Base-by-base conservation (phyloP, 2,113 vertebrate species). In the Henicopernis longicauda region DNA sequence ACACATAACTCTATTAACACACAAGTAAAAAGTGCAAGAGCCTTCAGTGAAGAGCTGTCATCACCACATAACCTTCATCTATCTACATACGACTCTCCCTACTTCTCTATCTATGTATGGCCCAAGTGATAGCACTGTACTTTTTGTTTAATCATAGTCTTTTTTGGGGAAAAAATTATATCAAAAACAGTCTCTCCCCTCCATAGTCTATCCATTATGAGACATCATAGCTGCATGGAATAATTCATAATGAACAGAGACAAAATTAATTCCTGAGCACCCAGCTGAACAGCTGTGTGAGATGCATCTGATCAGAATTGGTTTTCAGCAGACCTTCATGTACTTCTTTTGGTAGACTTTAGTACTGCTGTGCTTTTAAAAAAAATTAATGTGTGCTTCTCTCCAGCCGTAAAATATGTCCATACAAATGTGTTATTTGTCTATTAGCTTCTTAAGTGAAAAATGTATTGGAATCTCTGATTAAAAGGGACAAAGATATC, bases 401-500 rank as follows among this genome's bases (percentile, higher is more conserved):
- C 44, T 93, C 49, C 42, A 57, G 54, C 59, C 34, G 4, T 92
- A 86, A 93, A 89, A 93, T 83, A 82, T 23, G n/a, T 20, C 80
- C 49, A 12, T 76, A 89, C 61, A 82, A 80, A 91, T 44, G 72
- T 78, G 81, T 84, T 80, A 73, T 31, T 76, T 91, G 32, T 86
- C 84, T 84, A 21, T 84, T 92, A 86, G 71, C 79, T 86, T 82
- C 57, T 58, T 82, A 82, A 92, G 79, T 91, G 85, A 94, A 88
- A 93, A 96, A 83, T 36, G 38, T 14, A 74, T 74, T 70, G 42
- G 45, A 55, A 70, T 31, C 78, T 45, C 44, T 70, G 88, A 95
- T 96, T 94, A 93, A 76, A 95, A 71, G 57, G 57, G 77, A 86
- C 76, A 65, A 78, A 82, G 84, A 47, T 66, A 62, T 49, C 71